Base-by-base conservation (phyloP, 2,888 invertebrate species). In the Masnerella sp. region DNA sequence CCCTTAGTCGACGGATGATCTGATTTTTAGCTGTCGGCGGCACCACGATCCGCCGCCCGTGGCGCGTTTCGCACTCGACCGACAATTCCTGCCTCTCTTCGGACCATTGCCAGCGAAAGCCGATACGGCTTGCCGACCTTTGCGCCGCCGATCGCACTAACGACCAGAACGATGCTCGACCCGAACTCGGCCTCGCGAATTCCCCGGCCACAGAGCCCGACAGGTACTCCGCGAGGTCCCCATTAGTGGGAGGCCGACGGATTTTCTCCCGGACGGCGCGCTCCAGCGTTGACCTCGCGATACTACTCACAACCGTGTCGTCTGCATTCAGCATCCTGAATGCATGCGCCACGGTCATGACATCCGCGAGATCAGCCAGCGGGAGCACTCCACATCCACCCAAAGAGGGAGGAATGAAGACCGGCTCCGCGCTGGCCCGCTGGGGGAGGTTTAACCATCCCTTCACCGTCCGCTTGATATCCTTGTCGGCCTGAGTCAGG, bases 371-470 rank as follows among this genome's bases (percentile, higher is more conserved):
- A 62, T 84, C 82, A 0, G 77, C 78, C 1, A 84, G 76, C n/a
- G 83, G 83, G 0, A 82, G 67, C 0, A 83, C 36, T 0, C 82
- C 83, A 8, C 79, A 79, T 0, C 84, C 84, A 0, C 84, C 83
- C 54, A 74, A 54, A 0, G 40, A 54, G 0, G 78, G 68, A 0
- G 77, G 77, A 2, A 83, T 43, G 67, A 68, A 80, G 2, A 84
- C 73, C 0, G 81, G 1, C 58, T 85, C 84, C 4, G 81, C 73
- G 40, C 81, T 83, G 2, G 83, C 83, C 1, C 84, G 42, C 59
- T 82, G 82, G 0, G 84, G 83, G 1, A 85, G 79, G 61, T 80
- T 68, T 18, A 85, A 38, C 83, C 82, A 84, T 0, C 9, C 5
- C 34, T 84, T 83, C 0, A 72, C 76, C 3, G 54, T 8, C 30